A percentile compares a stretch with the other conserved stretches of the same genome.
phyloP scores from a whole-genome alignment of 1,140 invertebrate species.

The Apis cerana region DNA sequence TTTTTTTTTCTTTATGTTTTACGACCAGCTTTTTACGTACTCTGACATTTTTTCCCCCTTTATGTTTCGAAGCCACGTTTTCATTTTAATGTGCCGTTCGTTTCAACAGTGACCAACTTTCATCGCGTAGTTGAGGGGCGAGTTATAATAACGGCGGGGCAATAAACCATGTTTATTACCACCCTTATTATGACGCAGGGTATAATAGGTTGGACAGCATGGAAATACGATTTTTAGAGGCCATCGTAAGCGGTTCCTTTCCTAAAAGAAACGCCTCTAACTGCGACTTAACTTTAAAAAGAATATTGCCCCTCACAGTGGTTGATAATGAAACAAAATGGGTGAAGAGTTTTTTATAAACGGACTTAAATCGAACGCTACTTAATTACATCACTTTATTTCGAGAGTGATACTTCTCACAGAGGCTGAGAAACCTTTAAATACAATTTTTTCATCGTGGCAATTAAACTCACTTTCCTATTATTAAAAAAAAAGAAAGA shows the following conservation, averaged over 20 bases:
- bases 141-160: constrained; percentile 41
- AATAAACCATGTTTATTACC: constrained; percentile 46
- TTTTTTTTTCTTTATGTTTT: neutral
- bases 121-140: constrained; percentile 10
- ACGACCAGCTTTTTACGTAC: neutral
- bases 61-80: neutral
- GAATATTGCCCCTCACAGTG: too few species aligned
- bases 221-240: constrained; percentile 14
- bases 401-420: neutral
- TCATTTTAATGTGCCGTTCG: constrained; percentile 22
- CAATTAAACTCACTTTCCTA: too few species aligned
- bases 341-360: neutral
- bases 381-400: neutral
- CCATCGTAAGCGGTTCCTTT: neutral
- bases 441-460: too few species aligned
- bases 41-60: neutral
- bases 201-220: neutral
- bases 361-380: too few species aligned
- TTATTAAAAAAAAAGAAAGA: neutral
- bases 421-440: neutral
- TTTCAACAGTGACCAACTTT: constrained; percentile 42
- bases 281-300: too few species aligned
- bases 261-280: neutral
- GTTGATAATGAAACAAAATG: neutral
- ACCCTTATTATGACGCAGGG: constrained; percentile 36